Base-by-base conservation (phyloP, 2,797 vertebrate genomes). In the Setipinna tenuifilis region DNA sequence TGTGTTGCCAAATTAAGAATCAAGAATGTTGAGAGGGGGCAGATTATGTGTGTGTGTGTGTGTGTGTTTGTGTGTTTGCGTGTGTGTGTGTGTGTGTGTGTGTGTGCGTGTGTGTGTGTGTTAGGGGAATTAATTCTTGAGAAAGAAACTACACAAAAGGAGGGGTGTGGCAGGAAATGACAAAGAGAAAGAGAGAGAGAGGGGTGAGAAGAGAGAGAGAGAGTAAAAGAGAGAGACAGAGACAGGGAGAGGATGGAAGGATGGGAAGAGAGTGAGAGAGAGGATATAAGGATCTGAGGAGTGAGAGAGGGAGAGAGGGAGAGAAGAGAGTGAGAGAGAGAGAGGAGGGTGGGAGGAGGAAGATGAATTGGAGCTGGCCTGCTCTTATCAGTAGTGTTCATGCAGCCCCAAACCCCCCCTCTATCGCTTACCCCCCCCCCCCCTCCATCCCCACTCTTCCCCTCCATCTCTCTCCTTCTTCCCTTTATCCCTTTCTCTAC, bases 351-450 rank as follows among this genome's bases (percentile, higher is more conserved):
- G 14, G 23, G 87, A 83, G 28, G 28, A 71, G 28, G 31, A 14
- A 41, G 68, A 75, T 75, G 68, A 17, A 41, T 75, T 75, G 25
- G 65, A 0, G 16, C 16, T 35, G 68, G 28, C 31, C 14, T 14
- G 3, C 28, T 75, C 68, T 75, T 75, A 75, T 75, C 68, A 75
- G 28, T 31, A 57, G 65, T 87, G 83, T 83, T 87, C 82, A 85
- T 83, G 57, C 54, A 17, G 80, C 25, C 84, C 82, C 83, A 87
- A 81, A 87, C 62, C 50, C 44, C 2, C 9, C 62, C 2, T 23
- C 28, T 23, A 65, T 46, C 83, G 28, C 23, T 44, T 82, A n/a
- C 81, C 35, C 82, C 81, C 83, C 82, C 81, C 83, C 14, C 31
- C 17, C 2, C 65, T 83, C 71, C 58, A 61, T 41, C 85, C 28